phyloP scores from a whole-genome alignment of 2,888 invertebrate genomes.

The Leptothorax acervorum region DNA sequence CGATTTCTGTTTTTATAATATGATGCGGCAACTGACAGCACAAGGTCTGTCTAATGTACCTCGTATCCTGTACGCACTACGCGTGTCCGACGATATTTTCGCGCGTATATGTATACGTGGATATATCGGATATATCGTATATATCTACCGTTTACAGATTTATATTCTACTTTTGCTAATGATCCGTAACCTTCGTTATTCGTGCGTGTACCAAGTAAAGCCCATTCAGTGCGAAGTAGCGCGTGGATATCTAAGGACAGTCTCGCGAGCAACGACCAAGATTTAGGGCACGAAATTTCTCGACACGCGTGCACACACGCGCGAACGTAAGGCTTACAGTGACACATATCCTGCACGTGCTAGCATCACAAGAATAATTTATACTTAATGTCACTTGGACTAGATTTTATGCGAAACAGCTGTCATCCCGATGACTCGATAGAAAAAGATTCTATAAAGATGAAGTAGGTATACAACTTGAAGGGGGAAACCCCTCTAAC shows the following conservation, averaged over 20 bases:
- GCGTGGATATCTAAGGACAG: conserved; percentile 58
- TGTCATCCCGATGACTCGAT: neutral
- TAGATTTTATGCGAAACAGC: conserved; percentile 1
- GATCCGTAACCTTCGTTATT: conserved; percentile 7
- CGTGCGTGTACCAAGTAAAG: neutral
- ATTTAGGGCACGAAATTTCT: conserved; percentile 76
- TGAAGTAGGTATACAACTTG: neutral
- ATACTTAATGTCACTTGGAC: neutral
- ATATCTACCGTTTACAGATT: neutral
- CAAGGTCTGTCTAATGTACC: conserved; percentile 1
- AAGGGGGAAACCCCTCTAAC: neutral
- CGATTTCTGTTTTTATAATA: neutral
- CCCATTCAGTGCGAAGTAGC: conserved; percentile 19
- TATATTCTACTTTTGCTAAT: conserved; percentile 23
- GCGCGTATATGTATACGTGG: neutral
- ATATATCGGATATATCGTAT: no score
- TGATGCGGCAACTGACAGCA: neutral
- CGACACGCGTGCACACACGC: conserved; percentile 59
- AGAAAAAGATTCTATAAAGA: neutral
- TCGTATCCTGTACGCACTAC: neutral
- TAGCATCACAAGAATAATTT: neutral
- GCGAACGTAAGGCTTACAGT: conserved; percentile 16
- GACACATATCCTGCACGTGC: neutral
- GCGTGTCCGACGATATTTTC: neutral
- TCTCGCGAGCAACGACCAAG: conserved; percentile 71